Evolutionary conservation across 2,113 vertebrate genomes (phyloP).

Genomic region (Hyaena hyaena): DNA sequence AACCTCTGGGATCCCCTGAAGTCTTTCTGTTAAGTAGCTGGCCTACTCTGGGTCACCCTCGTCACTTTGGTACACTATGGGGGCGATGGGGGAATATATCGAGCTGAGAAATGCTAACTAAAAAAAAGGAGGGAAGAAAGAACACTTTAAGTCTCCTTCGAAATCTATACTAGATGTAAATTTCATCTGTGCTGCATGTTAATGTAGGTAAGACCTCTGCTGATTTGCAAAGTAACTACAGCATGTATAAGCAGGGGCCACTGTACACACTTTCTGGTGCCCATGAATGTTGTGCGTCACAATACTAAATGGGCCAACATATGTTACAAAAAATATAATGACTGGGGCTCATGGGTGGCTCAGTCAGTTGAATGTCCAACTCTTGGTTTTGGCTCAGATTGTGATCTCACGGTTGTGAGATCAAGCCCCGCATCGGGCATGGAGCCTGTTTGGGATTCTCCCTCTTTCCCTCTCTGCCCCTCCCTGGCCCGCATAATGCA

Average conservation of each 20-base stretch:
- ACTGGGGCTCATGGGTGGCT: too few species aligned
- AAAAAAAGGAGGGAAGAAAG: neutral
- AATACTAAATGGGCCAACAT: neutral
- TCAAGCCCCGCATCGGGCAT: too few species aligned
- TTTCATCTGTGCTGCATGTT: neutral
- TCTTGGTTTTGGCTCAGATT: too few species aligned
- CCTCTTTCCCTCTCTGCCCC: too few species aligned
- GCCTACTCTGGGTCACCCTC: neutral
- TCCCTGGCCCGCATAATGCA: too few species aligned
- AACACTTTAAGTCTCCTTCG: neutral
- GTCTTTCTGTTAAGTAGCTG: constrained; percentile 6
- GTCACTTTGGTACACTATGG: neutral
- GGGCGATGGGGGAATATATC: neutral
- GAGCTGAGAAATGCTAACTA: constrained; percentile 10
- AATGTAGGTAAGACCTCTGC: neutral
- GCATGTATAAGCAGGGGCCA: neutral
- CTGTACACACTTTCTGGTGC: neutral
- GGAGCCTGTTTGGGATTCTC: too few species aligned
- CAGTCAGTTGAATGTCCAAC: too few species aligned
- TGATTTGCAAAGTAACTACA: neutral
- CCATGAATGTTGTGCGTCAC: neutral
- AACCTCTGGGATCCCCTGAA: neutral
- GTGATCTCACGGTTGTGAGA: too few species aligned
- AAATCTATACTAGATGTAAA: neutral
- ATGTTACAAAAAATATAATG: too few species aligned